These are phyloP conservation scores for Melanotaenia maccullochi DNA, from an alignment of 2,797 vertebrate species.

Conservation along the genomic window DNA sequence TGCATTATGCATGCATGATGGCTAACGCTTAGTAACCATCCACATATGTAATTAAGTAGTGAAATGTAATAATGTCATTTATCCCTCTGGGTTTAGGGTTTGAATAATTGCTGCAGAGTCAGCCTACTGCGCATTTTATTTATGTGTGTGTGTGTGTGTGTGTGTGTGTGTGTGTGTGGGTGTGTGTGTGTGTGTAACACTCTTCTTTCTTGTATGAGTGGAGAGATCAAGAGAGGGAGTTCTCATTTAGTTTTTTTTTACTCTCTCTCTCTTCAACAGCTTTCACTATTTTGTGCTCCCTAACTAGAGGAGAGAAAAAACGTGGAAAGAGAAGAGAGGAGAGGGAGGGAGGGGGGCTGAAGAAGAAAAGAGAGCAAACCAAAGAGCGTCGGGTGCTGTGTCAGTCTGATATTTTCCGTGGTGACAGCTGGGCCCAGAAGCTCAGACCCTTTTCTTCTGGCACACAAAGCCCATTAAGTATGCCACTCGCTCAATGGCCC, in stretches of 20 bases:
- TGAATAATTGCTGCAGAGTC: conserved; percentile 80
- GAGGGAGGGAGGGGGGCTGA: not conserved
- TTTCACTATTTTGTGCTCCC: conserved; percentile 84
- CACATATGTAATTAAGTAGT: conserved; percentile 80
- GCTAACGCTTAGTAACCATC: conserved; percentile 74
- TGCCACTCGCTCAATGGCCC: conserved; percentile 89
- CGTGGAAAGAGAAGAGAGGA: conserved; percentile 34
- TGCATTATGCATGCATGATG: conserved; percentile 71
- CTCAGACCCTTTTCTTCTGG: conserved; percentile 83
- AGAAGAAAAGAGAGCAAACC: conserved; percentile 73
- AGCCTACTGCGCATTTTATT: conserved; percentile 72
- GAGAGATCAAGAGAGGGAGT: conserved; percentile 65
- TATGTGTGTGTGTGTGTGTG: conserved; percentile 28
- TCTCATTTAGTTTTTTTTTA: conserved; percentile 65
- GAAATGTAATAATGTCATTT: conserved; percentile 79
- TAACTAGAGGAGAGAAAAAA: conserved; percentile 66
- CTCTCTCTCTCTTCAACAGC: conserved; percentile 81
- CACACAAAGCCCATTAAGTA: conserved; percentile 94
- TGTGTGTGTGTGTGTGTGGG: not conserved
- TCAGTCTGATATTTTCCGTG: conserved; percentile 85
- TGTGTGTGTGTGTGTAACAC: conserved; percentile 5
- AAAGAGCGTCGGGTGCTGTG: conserved; percentile 77
- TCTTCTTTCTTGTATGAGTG: conserved; percentile 4
- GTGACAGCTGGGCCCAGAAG: conserved; percentile 94
- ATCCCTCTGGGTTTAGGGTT: conserved; percentile 77